Base-by-base conservation (phyloP, 2,113 vertebrate genomes). In the Holacanthus passer region DNA sequence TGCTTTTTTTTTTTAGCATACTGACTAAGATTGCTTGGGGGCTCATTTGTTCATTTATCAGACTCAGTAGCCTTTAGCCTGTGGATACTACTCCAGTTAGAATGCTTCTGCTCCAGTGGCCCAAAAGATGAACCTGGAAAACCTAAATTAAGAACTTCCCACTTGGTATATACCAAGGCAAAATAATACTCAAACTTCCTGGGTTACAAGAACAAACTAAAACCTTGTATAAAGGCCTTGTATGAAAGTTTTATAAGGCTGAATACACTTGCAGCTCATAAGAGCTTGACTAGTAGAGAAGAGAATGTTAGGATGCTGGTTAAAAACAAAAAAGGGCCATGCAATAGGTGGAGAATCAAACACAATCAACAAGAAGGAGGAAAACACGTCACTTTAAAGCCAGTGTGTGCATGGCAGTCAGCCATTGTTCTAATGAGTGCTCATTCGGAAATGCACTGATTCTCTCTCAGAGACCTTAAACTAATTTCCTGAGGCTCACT, bases 381-480 rank as follows among this genome's bases (percentile, higher is more conserved):
- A 52, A 87, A 85, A 73, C 70, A 79, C 22, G 56, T 87, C 87
- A 83, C 62, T 41, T 1, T 58, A 48, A 80, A 79, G 73, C 29
- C 39, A 31, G 56, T n/a, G 83, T 58, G 14, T 62, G 89, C 77
- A 76, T 94, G 90, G 89, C 82, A 60, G 66, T 53, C 35, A 45
- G 84, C 87, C 91, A 91, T 67, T 79, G 88, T 89, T 87, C 91
- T 92, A 93, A 93, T 92, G 82, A 90, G 91, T 50, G 60, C 72
- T 91, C 91, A 89, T 91, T 94, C 93, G 92, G 91, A 94, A 95
- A 94, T 85, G 82, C 85, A 94, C 88, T 74, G 82, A 88, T 93
- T 93, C 90, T 82, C 82, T 93, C 77, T 85, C 64, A 85, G 83
- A 91, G 79, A 81, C 86, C 91, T 93, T 92, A 91, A 94, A 91